Percentiles rank a stretch among this genome's conserved stretches.
phyloP scores from a whole-genome alignment of 2,797 vertebrate genomes.

The Oreochromis mossambicus region DNA sequence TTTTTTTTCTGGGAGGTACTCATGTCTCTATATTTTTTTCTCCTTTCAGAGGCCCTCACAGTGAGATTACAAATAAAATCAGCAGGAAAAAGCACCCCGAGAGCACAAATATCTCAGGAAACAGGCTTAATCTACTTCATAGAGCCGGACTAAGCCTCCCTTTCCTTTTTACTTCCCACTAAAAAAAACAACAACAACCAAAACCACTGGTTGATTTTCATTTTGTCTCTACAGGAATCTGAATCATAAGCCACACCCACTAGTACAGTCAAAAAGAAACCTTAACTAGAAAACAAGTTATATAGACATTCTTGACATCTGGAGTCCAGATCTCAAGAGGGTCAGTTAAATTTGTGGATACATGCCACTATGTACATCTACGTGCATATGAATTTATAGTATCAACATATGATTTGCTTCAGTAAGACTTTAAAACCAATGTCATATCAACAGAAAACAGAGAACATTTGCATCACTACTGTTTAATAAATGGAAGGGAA shows the following conservation, averaged over 20 bases:
- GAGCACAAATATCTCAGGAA: slow-evolving; percentile 36
- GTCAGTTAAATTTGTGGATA: not conserved
- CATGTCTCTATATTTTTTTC: not conserved
- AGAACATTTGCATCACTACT: slow-evolving; percentile 4
- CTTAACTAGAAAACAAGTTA: not conserved
- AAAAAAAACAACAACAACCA: not conserved
- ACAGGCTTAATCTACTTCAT: slow-evolving; percentile 7
- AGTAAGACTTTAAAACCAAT: slow-evolving; percentile 8
- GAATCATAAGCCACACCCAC: not conserved
- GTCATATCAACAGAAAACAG: slow-evolving; percentile 30
- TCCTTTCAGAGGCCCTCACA: not conserved
- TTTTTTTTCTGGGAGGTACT: not conserved
- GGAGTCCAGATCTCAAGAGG: slow-evolving; percentile 45
- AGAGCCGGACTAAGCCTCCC: not conserved
- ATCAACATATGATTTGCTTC: slow-evolving; percentile 11
- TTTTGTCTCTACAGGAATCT: not conserved
- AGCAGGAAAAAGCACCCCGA: slow-evolving; percentile 15
- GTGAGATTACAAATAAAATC: slow-evolving; percentile 12
- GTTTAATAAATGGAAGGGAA: not conserved
- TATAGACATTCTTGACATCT: slow-evolving; percentile 34
- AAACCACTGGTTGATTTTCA: not conserved
- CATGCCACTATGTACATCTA: slow-evolving; percentile 1
- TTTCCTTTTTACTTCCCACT: slow-evolving; percentile 1
- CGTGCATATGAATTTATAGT: slow-evolving; percentile 3
- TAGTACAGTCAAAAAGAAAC: slow-evolving; percentile 15